Evolutionary conservation across 1,140 invertebrate species (phyloP).

Genomic region (Drosophila navojoa): DNA sequence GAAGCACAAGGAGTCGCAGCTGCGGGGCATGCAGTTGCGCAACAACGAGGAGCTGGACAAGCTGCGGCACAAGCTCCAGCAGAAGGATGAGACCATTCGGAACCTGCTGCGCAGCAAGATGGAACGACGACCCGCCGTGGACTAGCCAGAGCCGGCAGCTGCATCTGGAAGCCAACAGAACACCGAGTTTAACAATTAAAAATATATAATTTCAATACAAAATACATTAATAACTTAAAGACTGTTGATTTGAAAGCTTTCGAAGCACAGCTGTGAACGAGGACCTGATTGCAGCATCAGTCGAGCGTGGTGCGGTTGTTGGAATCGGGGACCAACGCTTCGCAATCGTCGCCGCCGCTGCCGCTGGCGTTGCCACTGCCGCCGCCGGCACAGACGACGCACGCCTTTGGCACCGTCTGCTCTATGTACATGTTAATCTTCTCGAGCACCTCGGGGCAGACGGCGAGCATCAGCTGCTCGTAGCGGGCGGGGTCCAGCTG

Average conservation of each 20-base stretch:
- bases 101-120: slow-evolving; percentile 61
- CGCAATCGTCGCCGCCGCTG: slow-evolving; percentile 34
- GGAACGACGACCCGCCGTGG: slow-evolving; percentile 61
- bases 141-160: slow-evolving; percentile 21
- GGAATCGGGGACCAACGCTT: slow-evolving; percentile 34
- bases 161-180: not conserved
- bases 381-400: slow-evolving; percentile 59
- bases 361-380: slow-evolving; percentile 22
- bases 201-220: slow-evolving; percentile 82
- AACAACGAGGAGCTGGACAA: slow-evolving; percentile 77
- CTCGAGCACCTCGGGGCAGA: slow-evolving; percentile 88
- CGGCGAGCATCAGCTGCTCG: slow-evolving; percentile 88
- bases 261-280: slow-evolving; percentile 67
- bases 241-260: slow-evolving; percentile 70
- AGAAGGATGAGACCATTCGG: slow-evolving; percentile 80
- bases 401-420: slow-evolving; percentile 73
- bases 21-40: slow-evolving; percentile 71
- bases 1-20: slow-evolving; percentile 79
- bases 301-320: slow-evolving; percentile 26
- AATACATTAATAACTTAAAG: slow-evolving; percentile 77
- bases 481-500: slow-evolving; percentile 88
- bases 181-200: slow-evolving; percentile 67
- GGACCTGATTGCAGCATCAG: slow-evolving; percentile 26
- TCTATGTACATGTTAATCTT: slow-evolving; percentile 85
- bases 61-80: slow-evolving; percentile 70